Conservation (phyloP, 2,113 vertebrate species). For the Zapornia atra region DNA sequence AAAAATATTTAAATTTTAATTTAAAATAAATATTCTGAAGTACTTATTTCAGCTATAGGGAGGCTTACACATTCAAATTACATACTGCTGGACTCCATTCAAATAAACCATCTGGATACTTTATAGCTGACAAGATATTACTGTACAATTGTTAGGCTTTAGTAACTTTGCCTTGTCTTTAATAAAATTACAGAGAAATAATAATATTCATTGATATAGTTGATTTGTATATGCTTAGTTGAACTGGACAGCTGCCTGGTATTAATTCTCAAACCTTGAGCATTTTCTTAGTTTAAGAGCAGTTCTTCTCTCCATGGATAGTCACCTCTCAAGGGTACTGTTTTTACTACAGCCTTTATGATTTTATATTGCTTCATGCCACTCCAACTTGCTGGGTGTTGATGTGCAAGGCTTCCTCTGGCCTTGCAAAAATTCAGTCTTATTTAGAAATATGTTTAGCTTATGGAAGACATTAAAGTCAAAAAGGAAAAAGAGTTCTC, state of each 20-base stretch:
- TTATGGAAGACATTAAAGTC: slow-evolving; percentile 69
- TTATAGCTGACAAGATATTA: slow-evolving; percentile 29
- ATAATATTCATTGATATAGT: slow-evolving; percentile 20
- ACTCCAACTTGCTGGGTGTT: slow-evolving; percentile 56
- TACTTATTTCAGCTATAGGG: slow-evolving; percentile 26
- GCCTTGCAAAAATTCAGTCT: slow-evolving; percentile 67
- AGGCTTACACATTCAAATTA: slow-evolving; percentile 12
- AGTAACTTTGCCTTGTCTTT: slow-evolving; percentile 38
- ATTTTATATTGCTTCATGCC: slow-evolving; percentile 74
- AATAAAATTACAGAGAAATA: slow-evolving; percentile 38
- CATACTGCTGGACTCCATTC: slow-evolving; percentile 46
- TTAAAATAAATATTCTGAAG: slow-evolving; percentile 30
- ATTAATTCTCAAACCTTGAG: slow-evolving; percentile 71
- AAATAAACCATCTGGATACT: slow-evolving; percentile 55
- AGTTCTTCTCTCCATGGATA: slow-evolving; percentile 59
- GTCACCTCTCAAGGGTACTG: slow-evolving; percentile 70
- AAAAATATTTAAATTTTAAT: neutral
- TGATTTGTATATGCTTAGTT: slow-evolving; percentile 45
- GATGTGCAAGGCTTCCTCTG: slow-evolving; percentile 69
- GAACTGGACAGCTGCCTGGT: slow-evolving; percentile 24
- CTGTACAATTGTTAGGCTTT: slow-evolving; percentile 20
- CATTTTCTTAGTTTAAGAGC: slow-evolving; percentile 49
- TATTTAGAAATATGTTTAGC: slow-evolving; percentile 78
- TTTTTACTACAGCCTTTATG: slow-evolving; percentile 73
- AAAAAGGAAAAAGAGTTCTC: slow-evolving; percentile 47